Conservation (phyloP, 1,140 invertebrate species). For the Magallana gigas region DNA sequence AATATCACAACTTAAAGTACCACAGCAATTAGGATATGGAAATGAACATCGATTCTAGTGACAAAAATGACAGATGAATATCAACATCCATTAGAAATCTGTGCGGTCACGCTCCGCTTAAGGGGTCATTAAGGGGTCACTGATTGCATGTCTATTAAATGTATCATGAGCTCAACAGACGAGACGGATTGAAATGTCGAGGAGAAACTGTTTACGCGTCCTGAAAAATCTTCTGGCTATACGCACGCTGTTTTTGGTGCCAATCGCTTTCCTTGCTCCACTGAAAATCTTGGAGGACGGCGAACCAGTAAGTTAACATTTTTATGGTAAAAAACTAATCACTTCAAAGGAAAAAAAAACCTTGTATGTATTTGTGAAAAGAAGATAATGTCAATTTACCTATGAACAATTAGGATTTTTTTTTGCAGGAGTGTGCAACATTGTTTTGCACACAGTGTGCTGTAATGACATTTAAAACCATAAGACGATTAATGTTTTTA, state of each 20-base stretch:
- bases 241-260: constrained; percentile 10
- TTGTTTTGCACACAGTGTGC: too few species aligned
- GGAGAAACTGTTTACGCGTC: background rate
- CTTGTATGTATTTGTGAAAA: too few species aligned
- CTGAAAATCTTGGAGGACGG: constrained; percentile 24
- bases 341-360: too few species aligned
- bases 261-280: constrained; percentile 48
- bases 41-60: too few species aligned
- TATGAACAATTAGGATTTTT: too few species aligned
- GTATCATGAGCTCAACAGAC: background rate
- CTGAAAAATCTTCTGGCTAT: constrained; percentile 39
- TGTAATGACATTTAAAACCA: too few species aligned
- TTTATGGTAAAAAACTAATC: background rate
- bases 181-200: background rate
- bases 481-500: too few species aligned
- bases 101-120: background rate
- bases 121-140: background rate
- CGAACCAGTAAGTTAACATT: background rate
- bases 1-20: too few species aligned
- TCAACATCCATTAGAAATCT: constrained; percentile 6
- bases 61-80: constrained; percentile 6
- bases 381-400: too few species aligned
- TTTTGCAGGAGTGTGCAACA: too few species aligned
- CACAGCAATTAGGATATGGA: too few species aligned
- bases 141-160: background rate